Conservation (phyloP, 2,113 vertebrate species). For the Chlorodrepanis virens region DNA sequence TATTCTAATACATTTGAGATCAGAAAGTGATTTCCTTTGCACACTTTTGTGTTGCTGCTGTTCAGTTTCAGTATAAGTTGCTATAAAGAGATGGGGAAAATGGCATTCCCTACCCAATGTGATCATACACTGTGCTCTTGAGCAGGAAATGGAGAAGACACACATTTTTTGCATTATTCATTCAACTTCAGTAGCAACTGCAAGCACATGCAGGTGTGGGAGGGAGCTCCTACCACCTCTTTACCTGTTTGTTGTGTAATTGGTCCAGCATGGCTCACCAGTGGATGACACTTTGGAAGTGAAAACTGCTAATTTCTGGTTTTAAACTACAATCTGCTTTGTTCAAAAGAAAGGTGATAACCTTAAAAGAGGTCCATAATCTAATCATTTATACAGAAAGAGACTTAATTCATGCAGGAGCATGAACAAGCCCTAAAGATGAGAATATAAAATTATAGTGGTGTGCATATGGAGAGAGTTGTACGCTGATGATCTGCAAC, state of each 20-base stretch:
- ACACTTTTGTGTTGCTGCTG: background rate
- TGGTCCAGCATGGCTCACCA: background rate
- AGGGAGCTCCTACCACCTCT: background rate
- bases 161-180: background rate
- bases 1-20: background rate
- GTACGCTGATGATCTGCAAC: background rate
- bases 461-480: background rate
- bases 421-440: background rate
- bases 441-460: background rate
- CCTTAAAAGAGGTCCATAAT: background rate
- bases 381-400: background rate
- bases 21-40: background rate
- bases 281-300: background rate
- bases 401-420: background rate
- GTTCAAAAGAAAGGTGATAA: background rate
- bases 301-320: background rate
- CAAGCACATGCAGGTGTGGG: background rate
- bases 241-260: background rate
- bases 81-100: background rate
- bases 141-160: background rate
- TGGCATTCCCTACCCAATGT: fast-evolving
- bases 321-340: background rate
- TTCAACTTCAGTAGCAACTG: background rate
- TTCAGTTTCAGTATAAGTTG: background rate
- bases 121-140: background rate